These are phyloP conservation scores for Alligator mississippiensis DNA, from an alignment of 2,113 vertebrate species.

Conservation along the genomic window DNA sequence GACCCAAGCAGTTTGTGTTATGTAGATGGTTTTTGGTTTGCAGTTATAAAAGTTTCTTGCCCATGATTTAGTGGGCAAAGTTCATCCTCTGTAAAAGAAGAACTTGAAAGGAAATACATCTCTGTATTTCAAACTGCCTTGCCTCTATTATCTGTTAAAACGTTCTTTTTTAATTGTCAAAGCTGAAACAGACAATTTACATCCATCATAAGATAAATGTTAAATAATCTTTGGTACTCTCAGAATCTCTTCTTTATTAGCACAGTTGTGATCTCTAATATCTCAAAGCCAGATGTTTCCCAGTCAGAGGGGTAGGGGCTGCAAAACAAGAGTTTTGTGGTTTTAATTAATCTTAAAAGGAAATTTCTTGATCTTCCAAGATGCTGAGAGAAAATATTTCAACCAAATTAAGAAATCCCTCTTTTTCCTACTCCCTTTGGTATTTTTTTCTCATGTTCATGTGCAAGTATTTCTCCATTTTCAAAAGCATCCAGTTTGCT, in stretches of 20 bases:
- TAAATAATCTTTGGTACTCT: conserved; percentile 53
- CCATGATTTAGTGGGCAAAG: conserved; percentile 25
- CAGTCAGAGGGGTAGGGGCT: conserved; percentile 45
- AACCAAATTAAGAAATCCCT: neutral
- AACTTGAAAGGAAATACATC: conserved; percentile 43
- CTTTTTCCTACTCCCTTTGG: neutral
- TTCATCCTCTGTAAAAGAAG: conserved; percentile 36
- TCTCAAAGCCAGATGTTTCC: conserved; percentile 73
- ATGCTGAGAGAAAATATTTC: conserved; percentile 5
- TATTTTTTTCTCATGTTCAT: neutral
- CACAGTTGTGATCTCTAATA: conserved; percentile 53
- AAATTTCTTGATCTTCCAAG: neutral
- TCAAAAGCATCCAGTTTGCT: neutral
- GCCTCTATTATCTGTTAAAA: conserved; percentile 13
- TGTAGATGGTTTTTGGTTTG: neutral
- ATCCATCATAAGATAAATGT: conserved; percentile 58
- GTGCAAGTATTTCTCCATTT: neutral
- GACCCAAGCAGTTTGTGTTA: neutral
- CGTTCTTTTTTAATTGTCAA: conserved; percentile 24
- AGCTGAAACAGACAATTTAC: conserved; percentile 54
- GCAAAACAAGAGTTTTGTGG: conserved; percentile 59
- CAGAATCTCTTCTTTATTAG: conserved; percentile 44
- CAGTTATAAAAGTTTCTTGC: neutral
- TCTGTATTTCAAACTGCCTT: neutral
- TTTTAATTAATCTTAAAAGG: conserved; percentile 68